Conservation (phyloP, 2,797 vertebrate species). For the Miichthys miiuy region DNA sequence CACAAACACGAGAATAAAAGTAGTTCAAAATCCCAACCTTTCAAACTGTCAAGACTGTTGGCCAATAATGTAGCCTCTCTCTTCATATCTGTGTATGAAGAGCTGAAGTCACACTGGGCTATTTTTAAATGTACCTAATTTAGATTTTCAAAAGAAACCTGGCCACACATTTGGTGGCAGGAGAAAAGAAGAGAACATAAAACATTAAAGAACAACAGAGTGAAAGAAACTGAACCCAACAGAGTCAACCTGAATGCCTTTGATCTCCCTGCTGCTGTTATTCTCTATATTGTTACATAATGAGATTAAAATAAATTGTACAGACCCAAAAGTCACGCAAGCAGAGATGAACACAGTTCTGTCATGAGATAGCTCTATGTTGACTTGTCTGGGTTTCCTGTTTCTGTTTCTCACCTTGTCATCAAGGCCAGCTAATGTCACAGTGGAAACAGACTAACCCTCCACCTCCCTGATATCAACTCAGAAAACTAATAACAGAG, state of each 20-base stretch:
- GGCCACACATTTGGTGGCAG: constrained; percentile 6
- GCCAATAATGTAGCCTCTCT: background rate
- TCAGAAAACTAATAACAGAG: background rate
- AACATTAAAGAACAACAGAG: constrained; percentile 25
- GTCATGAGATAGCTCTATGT: constrained; percentile 7
- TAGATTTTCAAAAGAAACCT: constrained; percentile 7
- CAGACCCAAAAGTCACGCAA: background rate
- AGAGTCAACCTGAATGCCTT: constrained; percentile 18
- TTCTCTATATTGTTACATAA: constrained; percentile 28
- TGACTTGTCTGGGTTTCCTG: constrained; percentile 56
- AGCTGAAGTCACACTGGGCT: no score
- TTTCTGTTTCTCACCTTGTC: constrained; percentile 61
- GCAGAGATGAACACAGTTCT: constrained; percentile 15
- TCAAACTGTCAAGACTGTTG: constrained; percentile 1
- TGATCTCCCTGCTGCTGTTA: constrained; percentile 31
- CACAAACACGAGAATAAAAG: background rate
- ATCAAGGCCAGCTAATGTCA: constrained; percentile 20
- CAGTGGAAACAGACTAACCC: constrained; percentile 3
- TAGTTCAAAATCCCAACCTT: background rate
- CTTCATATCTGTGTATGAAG: no score
- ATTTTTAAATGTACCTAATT: constrained; percentile 56
- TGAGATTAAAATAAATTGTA: background rate
- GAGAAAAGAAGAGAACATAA: constrained; percentile 20
- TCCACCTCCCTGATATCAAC: background rate
- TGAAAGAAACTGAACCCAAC: constrained; percentile 21